Evolutionary conservation across 2,888 invertebrate species (phyloP), one percentile per base, ranked within the genome.

Genomic region (Zeuzera pyrina): DNA sequence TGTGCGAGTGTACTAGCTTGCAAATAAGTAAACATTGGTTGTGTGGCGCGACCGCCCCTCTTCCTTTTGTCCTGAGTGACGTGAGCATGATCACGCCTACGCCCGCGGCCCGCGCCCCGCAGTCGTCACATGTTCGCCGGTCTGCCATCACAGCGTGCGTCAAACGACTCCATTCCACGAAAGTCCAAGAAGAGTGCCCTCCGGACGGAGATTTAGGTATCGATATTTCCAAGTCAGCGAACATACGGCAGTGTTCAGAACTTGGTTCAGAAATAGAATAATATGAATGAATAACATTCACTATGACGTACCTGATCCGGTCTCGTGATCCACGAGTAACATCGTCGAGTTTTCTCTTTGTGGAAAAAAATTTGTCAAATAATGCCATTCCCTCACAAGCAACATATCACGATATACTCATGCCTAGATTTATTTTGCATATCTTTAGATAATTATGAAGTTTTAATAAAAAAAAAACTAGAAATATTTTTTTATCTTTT

Each of bases 331-430:
- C 71, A 55, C 57, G 59, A 60, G 58, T 54, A 45, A 52, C 69
- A 52, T 68, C 72, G 55, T 74, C 60, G 49, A 79, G 66, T 70
- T 84, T 81, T 81, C 84, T 86, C 72, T 87, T 89, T 68, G 87
- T 81, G 56, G 86, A 83, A 76, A 91, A 88, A 50, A 91, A 73
- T 85, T 89, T 91, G 64, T 90, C 89, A 67, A 91, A 86, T 74
- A 91, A 85, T 83, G 90, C 90, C 91, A 91, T 91, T 72, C 77
- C 84, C 50, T 73, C 58, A 65, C 51, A 54, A 49, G 49, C 56
- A 57, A 50, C 63, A 64, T 69, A 56, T 73, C 64, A 73, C 52
- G 43, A 48, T 48, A 22, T 22, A 10, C 4, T 22, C 22, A 22
- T 22, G 8, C 10, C 11, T 22, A 3, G n/a, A 8, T 22, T 22